phyloP scores from a whole-genome alignment of 2,113 vertebrate species.

The Oreocharis arfaki region DNA sequence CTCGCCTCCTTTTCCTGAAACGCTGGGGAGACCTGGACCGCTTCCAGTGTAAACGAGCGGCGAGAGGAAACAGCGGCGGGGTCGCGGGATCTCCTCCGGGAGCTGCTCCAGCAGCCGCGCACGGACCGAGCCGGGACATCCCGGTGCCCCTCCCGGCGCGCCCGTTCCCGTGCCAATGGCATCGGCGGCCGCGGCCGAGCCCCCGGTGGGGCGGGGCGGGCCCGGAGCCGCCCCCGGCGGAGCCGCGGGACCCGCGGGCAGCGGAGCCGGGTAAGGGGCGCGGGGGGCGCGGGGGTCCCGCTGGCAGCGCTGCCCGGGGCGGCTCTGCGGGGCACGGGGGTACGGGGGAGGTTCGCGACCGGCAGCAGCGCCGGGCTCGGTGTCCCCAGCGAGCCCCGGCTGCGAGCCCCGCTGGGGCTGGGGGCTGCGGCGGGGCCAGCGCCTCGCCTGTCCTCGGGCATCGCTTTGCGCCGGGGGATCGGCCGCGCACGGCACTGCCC shows the following conservation, averaged over 20 bases:
- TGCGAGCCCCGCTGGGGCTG: background rate
- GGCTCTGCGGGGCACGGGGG: background rate
- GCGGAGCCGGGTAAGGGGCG: background rate
- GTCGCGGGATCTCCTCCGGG: background rate
- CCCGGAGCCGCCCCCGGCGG: slow-evolving; percentile 53
- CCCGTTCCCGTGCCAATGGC: slow-evolving; percentile 46
- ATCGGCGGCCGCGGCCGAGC: slow-evolving; percentile 66
- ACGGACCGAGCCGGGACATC: background rate
- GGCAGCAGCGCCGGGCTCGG: background rate
- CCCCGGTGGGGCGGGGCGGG: background rate
- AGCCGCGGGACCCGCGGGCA: background rate
- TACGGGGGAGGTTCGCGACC: fast-evolving
- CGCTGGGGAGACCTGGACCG: fast-evolving
- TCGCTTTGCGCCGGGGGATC: fast-evolving
- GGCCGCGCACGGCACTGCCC: background rate
- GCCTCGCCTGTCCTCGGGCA: background rate
- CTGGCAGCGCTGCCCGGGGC: background rate
- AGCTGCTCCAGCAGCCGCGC: background rate
- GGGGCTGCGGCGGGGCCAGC: background rate
- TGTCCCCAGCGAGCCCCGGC: background rate
- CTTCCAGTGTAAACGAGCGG: fast-evolving
- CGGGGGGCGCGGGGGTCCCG: background rate
- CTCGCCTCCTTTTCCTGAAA: background rate
- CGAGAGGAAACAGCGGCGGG: background rate
- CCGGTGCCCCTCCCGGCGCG: background rate